These are phyloP conservation scores for Oncorhynchus clarkii DNA, from an alignment of 2,113 vertebrate genomes.

Conservation along the genomic window DNA sequence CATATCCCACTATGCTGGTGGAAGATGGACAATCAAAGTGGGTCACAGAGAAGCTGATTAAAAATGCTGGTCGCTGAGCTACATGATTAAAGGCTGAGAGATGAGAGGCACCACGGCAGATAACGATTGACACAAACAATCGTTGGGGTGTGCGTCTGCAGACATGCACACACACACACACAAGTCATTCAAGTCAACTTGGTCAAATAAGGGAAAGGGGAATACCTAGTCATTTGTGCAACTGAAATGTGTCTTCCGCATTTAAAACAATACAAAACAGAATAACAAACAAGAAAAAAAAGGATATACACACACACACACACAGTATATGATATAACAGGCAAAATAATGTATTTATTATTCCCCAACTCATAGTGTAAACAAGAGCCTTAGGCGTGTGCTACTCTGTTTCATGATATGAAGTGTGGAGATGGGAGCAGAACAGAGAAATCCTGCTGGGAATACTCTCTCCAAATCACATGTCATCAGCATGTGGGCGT, in stretches of 20 bases:
- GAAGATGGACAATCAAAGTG: background rate
- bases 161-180: too few species aligned
- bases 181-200: too few species aligned
- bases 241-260: too few species aligned
- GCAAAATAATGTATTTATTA: slow-evolving; percentile 30
- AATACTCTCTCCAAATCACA: slow-evolving; percentile 52
- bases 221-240: too few species aligned
- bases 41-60: background rate
- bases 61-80: background rate
- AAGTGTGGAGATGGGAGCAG: slow-evolving; percentile 9
- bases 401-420: too few species aligned
- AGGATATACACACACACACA: background rate
- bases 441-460: background rate
- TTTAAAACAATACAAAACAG: slow-evolving; percentile 44
- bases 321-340: slow-evolving; percentile 8
- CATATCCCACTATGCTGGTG: too few species aligned
- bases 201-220: too few species aligned
- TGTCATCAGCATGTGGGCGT: slow-evolving; percentile 72
- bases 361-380: too few species aligned
- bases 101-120: background rate
- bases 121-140: background rate
- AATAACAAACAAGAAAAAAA: slow-evolving; percentile 32
- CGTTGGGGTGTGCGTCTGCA: too few species aligned
- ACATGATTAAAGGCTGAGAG: slow-evolving; percentile 41
- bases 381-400: too few species aligned